Base-by-base conservation (phyloP, 2,888 invertebrate genomes). In the Pegoplata infirma region DNA sequence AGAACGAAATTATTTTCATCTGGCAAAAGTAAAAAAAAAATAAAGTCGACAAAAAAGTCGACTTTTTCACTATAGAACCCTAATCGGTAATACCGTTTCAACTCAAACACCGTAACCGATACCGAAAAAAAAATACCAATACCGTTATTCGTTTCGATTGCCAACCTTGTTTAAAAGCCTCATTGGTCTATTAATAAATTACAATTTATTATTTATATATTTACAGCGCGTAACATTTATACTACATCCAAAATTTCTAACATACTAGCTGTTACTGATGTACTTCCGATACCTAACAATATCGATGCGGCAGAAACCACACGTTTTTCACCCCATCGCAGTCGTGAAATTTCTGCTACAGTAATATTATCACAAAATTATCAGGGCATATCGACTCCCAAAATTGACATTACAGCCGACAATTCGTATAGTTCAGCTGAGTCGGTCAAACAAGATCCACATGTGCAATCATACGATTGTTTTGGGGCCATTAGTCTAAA, bases 391-490 rank as follows among this genome's bases (percentile, higher is more conserved):
- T 81, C 81, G 12, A 68, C 75, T 3, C 55, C 80, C 5, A 75
- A 59, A n/a, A 83, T 86, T 59, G 86, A 88, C 73, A 84, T 89
- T 14, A 87, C 88, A 0, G 78, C 84, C 1, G 87, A 88, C 51
- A 86, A 84, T 68, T 83, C 81, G 2, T 73, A 63, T 46, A 81
- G 16, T 55, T 77, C 14, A 61, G 47, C 28, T 14, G 71, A 46
- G 44, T 82, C 90, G 72, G 88, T 90, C 23, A 89, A 89, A 21
- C 79, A 82, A 80, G 92, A 93, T 88, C 92, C 91, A 0, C 92
- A 93, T 86, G 89, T 93, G 0, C 92, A 92, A 77, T 93, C 93
- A 59, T 94, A 94, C 88, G 94, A 94, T 83, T 93, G 93, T 79
- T 90, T 90, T 58, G 93, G 93, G 1, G 91, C 93, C 7, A 91